Evolutionary conservation across 1,140 invertebrate genomes (phyloP).

Genomic region (Rhagoletis zephyria): DNA sequence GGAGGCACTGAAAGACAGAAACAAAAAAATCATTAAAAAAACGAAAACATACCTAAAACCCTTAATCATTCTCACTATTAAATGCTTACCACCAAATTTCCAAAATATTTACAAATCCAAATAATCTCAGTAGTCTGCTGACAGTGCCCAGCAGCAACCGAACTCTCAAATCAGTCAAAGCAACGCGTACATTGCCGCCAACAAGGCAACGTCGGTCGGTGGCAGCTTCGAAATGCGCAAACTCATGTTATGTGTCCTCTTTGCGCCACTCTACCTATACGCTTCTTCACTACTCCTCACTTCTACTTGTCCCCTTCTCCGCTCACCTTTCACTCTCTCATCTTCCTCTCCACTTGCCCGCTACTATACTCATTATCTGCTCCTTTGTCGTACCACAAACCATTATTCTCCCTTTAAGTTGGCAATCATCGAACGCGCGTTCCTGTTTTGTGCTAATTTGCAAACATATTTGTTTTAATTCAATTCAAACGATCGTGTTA

Average conservation of each 20-base stretch:
- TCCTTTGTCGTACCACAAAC: neutral
- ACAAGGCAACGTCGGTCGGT: neutral
- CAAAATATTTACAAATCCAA: constrained; percentile 26
- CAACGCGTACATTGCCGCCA: neutral
- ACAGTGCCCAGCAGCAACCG: neutral
- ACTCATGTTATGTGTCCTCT: no score
- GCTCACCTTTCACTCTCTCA: neutral
- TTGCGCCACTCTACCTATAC: no score
- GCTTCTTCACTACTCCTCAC: neutral
- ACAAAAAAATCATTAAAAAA: neutral
- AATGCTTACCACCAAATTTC: constrained; percentile 19
- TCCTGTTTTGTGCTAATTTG: neutral
- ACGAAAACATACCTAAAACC: neutral
- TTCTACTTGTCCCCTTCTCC: neutral
- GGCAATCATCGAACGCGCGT: neutral
- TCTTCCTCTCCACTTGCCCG: neutral
- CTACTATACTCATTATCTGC: no score
- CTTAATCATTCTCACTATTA: constrained; percentile 32
- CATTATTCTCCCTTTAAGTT: neutral
- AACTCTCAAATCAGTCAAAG: neutral
- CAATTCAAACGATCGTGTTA: constrained; percentile 37
- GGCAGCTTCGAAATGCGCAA: neutral
- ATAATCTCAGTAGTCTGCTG: neutral
- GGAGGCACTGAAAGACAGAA: neutral
- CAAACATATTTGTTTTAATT: constrained; percentile 39